Base-by-base conservation (phyloP, 2,888 invertebrate species). In the Drosophila tanythrix region DNA sequence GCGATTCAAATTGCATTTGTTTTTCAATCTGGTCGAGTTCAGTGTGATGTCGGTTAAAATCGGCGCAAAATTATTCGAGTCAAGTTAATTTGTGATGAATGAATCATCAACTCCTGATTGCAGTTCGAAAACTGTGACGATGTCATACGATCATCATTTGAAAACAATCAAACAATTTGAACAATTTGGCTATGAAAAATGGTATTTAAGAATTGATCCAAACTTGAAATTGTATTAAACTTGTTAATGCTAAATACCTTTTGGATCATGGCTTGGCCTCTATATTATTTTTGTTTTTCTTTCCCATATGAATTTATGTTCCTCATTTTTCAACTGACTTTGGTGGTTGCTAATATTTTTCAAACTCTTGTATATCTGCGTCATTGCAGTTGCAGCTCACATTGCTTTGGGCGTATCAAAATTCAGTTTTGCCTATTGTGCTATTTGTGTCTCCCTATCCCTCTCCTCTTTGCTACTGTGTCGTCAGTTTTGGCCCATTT, bases 341-440 rank as follows among this genome's bases (percentile, higher is more conserved):
- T 38, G 18, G 29, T 10, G 36, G n/a, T n/a, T 56, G n/a, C 51
- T 35, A 56, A 51, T n/a, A 18, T 48, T 1, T 13, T 7, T 25
- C 25, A 38, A 27, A 13, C 25, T 27, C 29, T 56, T 15, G n/a
- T 18, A 3, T 38, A 27, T 56, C 4, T 31, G 57, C 36, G n/a
- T 59, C 52, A 52, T 10, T 69, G 59, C 58, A 59, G 31, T 27
- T 13, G 43, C 58, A 40, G 25, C 31, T 43, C 51, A 36, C 25
- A 27, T 31, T 29, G 35, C 29, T 31, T 33, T 57, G 11, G 33
- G 38, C 59, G 7, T 46, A 70, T 69, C 33, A 46, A 38, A 29
- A 59, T 53, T 46, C 69, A 46, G 68, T 70, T 63, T 46, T 46
- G 46, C 25, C 61, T 63, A 21, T 21, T 57, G 57, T 60, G 18